Evolutionary conservation across 1,140 invertebrate genomes (phyloP).

Genomic region (Leptinotarsa lineolata): DNA sequence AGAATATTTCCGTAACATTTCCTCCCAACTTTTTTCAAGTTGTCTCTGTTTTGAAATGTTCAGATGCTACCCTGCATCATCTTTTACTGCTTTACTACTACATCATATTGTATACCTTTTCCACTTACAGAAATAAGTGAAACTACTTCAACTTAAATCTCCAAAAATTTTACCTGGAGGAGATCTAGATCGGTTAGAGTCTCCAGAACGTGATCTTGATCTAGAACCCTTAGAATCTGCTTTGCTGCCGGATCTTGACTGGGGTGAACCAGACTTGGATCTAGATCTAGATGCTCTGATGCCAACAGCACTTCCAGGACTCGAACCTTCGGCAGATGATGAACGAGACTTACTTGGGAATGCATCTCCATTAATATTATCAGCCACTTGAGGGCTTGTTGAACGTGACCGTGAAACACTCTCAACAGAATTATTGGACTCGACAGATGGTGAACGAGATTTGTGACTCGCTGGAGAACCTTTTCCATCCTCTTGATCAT

Average conservation of each 20-base stretch:
- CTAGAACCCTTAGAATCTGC: slow-evolving; percentile 35
- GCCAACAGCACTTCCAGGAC: slow-evolving; percentile 36
- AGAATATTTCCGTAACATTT: too few species aligned
- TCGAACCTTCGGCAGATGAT: slow-evolving; percentile 39
- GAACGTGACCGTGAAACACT: slow-evolving; percentile 30
- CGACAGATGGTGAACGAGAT: slow-evolving; percentile 29
- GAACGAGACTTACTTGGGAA: slow-evolving; percentile 25
- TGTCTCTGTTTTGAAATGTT: too few species aligned
- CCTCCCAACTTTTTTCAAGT: too few species aligned
- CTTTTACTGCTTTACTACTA: too few species aligned
- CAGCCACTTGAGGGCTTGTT: background rate
- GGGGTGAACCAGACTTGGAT: slow-evolving; percentile 50
- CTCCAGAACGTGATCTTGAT: slow-evolving; percentile 39
- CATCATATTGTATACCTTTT: too few species aligned
- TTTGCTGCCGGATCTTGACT: slow-evolving; percentile 43
- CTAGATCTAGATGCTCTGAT: slow-evolving; percentile 28
- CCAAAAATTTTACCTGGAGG: slow-evolving; percentile 36
- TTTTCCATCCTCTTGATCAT: slow-evolving; percentile 21
- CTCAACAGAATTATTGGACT: slow-evolving; percentile 17
- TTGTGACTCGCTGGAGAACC: background rate
- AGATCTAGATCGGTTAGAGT: slow-evolving; percentile 45
- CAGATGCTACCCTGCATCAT: too few species aligned
- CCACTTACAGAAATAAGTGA: too few species aligned
- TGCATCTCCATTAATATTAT: background rate
- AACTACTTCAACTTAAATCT: too few species aligned